Evolutionary conservation across 2,797 vertebrate species (phyloP), one percentile per base, ranked within the genome.

Genomic region (Hephaestus fuliginosus): DNA sequence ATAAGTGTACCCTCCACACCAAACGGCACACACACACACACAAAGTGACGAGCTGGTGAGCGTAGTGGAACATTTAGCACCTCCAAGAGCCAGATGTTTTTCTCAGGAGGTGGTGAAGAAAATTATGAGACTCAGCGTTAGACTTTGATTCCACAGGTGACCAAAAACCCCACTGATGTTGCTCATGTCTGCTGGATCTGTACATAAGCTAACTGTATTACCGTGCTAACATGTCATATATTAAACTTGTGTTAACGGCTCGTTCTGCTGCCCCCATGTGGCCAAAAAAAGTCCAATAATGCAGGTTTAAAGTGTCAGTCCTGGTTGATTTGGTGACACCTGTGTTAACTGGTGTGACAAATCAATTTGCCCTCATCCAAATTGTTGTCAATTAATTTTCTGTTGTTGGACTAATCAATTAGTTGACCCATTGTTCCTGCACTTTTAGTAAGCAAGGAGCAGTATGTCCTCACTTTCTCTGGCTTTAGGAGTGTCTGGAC

Each of bases 401-500:
- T 49, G 44, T 20, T 5, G 2, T 3, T 49, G 17, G 44, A 12
- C 10, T 64, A 28, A 48, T 30, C 44, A 25, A 17, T 63, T 41
- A 44, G 2, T 17, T 62, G 39, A 10, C n/a, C 17, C 9, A 46
- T 22, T 7, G 7, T 22, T 10, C 46, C 22, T 7, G 15, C 22
- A 18, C 9, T 30, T 30, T 43, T 22, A 8, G n/a, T 62, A 13
- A 28, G 41, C 17, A 28, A n/a, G 1, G 2, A 60, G 36, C 8
- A 39, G 7, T 20, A 22, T 20, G n/a, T 69, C 22, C 12, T 8
- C 22, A 2, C 39, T 7, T 6, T 41, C 33, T 53, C 13, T 17
- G 12, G 49, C 43, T 6, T 14, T 51, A 30, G n/a, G 13, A 13
- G 52, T 52, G 61, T 79, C 69, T 61, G 69, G 51, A 43, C 52